Percentiles rank a stretch among this genome's conserved stretches.
phyloP scores from a whole-genome alignment of 2,113 vertebrate species.

The Australoheros scitulus region DNA sequence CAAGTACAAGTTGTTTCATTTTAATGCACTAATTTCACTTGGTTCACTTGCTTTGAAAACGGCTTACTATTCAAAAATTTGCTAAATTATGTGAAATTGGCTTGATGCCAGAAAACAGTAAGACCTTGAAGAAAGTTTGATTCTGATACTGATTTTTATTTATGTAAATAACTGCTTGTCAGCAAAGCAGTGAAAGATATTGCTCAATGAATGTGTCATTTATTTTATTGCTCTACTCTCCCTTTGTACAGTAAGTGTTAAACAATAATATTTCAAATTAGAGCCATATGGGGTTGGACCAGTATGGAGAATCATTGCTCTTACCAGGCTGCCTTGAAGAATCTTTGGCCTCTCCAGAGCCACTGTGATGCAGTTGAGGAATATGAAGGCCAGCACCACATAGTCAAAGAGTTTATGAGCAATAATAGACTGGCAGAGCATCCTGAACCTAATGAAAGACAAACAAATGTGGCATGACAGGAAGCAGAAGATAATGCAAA shows the following conservation, averaged over 20 bases:
- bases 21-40: neutral
- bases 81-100: neutral
- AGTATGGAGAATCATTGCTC: constrained; percentile 2
- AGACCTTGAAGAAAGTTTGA: neutral
- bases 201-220: too few species aligned
- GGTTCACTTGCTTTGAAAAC: neutral
- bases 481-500: neutral
- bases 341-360: constrained; percentile 96
- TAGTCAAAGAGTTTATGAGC: constrained; percentile 98
- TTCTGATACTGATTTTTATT: neutral
- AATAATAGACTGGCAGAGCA: constrained; percentile 94
- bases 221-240: neutral
- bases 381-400: constrained; percentile 94
- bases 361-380: constrained; percentile 98
- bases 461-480: neutral
- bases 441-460: constrained; percentile 85
- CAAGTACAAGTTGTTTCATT: neutral
- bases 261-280: neutral
- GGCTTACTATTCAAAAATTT: neutral
- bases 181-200: rapidly evolving
- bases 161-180: neutral
- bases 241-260: neutral
- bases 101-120: neutral
- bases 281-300: neutral
- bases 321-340: constrained; percentile 92